Evolutionary conservation across 2,797 vertebrate species (phyloP), one percentile per base, ranked within the genome.

Genomic region (Myotis vivesi): DNA sequence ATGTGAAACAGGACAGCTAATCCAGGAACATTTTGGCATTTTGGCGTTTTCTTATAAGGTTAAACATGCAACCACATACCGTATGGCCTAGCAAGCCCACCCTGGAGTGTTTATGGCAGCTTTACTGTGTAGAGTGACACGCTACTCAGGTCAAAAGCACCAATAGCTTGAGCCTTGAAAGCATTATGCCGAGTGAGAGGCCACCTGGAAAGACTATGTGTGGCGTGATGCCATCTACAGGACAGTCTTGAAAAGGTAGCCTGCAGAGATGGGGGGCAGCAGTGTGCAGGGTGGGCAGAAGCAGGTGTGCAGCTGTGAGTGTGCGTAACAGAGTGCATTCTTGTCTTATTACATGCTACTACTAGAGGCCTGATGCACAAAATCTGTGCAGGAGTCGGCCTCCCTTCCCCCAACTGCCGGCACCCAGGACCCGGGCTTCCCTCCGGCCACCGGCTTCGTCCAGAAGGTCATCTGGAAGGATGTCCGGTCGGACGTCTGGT

Each of bases 161-260:
- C 33, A 28, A n/a, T 44, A 20, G 71, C 25, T 25, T 25, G n/a
- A 46, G 28, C 36, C 55, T 13, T 30, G 16, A 28, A 17, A 36
- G 55, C 33, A 16, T n/a, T 1, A 30, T 7, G 36, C 46, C 8
- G 8, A 2, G 20, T 46, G 49, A 33, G 36, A 55, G 28, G 46
- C n/a, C 53, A 28, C 2, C 8, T 1, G 6, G 12, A 0, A 36
- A 59, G 30, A 36, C 46, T 15, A 2, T 49, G 8, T 36, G 19
- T 55, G 3, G 19, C 17, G 0, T 9, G 41, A 44, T 17, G n/a
- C 33, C 41, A 16, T 11, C 12, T 19, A 71, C 0, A 4, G 12
- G 23, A 66, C 19, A 0, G 13, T 83, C 64, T 19, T 22, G 55
- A 46, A 86, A 75, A 82, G 16, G 62, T 17, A 5, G 41, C 25